Percentiles rank a stretch among this genome's conserved stretches.
Evolutionary conservation across 2,888 invertebrate genomes (phyloP).

Genomic region (Leistus spinibarbis): DNA sequence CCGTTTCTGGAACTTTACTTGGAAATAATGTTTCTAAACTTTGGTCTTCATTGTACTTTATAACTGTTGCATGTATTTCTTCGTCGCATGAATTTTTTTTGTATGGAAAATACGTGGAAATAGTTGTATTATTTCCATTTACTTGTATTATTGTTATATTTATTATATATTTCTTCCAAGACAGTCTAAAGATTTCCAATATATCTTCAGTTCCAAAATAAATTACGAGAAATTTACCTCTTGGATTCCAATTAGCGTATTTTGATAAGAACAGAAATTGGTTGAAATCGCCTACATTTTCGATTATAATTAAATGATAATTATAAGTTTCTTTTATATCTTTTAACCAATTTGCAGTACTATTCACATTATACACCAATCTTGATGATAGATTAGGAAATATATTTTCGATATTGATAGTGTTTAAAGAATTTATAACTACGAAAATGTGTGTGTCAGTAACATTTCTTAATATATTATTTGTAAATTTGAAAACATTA

Average conservation of each 20-base stretch:
- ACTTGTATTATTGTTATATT: neutral
- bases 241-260: neutral
- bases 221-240: neutral
- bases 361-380: neutral
- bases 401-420: neutral
- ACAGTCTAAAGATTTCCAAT: neutral
- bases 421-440: neutral
- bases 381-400: neutral
- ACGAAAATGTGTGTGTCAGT: neutral
- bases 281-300: neutral
- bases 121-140: neutral
- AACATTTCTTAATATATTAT: neutral
- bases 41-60: neutral
- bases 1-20: slow-evolving; percentile 8
- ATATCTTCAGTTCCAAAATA: slow-evolving; percentile 3
- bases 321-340: neutral
- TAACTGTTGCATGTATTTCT: neutral
- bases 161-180: slow-evolving; percentile 11
- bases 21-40: neutral
- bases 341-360: neutral
- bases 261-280: neutral
- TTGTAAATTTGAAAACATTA: neutral
- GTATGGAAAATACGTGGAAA: neutral
- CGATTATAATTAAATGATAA: neutral
- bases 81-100: neutral